phyloP scores from a whole-genome alignment of 2,113 vertebrate species.

The Pipra filicauda region DNA sequence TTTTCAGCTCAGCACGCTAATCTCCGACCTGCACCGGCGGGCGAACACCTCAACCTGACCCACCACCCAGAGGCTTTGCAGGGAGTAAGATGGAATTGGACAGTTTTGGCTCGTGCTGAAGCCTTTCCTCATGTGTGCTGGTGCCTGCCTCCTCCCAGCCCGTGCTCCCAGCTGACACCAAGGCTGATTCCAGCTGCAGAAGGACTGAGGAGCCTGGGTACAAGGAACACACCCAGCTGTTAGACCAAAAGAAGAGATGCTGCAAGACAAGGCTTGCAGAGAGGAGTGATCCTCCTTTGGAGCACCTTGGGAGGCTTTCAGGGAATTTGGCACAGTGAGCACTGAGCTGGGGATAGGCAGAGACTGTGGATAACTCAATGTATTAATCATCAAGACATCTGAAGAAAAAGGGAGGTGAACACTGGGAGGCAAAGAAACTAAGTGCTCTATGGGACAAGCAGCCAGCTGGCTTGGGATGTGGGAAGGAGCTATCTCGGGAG shows the following conservation, averaged over 20 bases:
- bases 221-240: neutral
- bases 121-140: neutral
- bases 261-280: constrained; percentile 53
- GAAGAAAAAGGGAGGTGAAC: neutral
- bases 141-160: neutral
- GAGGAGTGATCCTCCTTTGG: neutral
- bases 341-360: neutral
- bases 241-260: neutral
- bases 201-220: neutral
- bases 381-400: neutral
- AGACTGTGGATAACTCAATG: neutral
- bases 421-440: neutral
- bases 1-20: constrained; percentile 37
- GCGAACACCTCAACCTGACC: constrained; percentile 17
- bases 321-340: neutral
- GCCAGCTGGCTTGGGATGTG: neutral
- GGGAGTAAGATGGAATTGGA: neutral
- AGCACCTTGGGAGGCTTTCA: constrained; percentile 17
- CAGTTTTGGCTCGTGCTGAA: neutral
- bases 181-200: neutral
- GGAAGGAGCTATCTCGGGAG: neutral
- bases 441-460: neutral
- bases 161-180: neutral
- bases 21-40: neutral
- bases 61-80: neutral